These are phyloP conservation scores for Diuraphis noxia DNA, from an alignment of 1,140 invertebrate species.

Conservation along the genomic window DNA sequence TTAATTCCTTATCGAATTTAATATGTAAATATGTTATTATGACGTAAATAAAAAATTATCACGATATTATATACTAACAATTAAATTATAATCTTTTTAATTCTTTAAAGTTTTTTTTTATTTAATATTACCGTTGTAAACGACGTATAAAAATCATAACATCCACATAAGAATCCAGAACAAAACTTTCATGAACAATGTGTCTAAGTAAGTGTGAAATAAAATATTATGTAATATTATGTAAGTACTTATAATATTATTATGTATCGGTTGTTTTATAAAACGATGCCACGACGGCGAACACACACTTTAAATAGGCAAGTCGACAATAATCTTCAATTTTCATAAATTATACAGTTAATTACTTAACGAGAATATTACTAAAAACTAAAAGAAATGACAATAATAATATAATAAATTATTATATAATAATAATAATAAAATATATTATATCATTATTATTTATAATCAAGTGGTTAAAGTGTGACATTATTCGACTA, in stretches of 20 bases:
- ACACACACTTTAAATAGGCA: neutral
- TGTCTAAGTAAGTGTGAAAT: neutral
- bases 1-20: neutral
- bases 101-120: neutral
- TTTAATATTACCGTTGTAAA: neutral
- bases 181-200: neutral
- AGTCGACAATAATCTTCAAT: no score
- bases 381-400: neutral
- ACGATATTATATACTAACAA: neutral
- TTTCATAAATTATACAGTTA: no score
- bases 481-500: neutral
- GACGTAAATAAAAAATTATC: neutral
- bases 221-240: no score
- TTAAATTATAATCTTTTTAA: neutral
- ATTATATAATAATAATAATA: no score
- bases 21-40: neutral
- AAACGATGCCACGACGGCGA: neutral
- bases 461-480: neutral
- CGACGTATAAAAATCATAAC: neutral
- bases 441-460: no score
- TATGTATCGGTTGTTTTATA: neutral
- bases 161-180: neutral
- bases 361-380: neutral
- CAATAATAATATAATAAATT: neutral
- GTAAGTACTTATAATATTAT: neutral